Conservation (phyloP, 2,888 invertebrate species). For the Cosmia trapezina region DNA sequence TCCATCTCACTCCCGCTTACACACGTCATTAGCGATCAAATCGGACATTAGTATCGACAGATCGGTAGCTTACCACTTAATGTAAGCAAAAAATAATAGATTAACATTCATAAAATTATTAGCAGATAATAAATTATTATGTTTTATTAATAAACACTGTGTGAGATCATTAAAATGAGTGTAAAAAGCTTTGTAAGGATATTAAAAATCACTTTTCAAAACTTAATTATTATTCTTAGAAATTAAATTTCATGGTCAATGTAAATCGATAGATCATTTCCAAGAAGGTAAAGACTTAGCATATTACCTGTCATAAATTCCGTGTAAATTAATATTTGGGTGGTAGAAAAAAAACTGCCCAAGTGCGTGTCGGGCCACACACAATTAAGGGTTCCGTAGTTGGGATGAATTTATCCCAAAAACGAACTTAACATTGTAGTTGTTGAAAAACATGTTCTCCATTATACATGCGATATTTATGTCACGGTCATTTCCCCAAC, state of each 20-base stretch:
- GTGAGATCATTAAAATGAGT: slow-evolving; percentile 45
- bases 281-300: not conserved
- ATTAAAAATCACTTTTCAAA: slow-evolving; percentile 30
- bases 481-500: too few species aligned
- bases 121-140: slow-evolving; percentile 24
- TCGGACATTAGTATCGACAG: slow-evolving; percentile 61
- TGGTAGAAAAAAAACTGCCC: not conserved
- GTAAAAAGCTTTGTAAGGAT: slow-evolving; percentile 26
- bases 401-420: too few species aligned
- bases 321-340: not conserved
- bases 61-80: slow-evolving; percentile 61
- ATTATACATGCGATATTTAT: too few species aligned
- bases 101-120: slow-evolving; percentile 35
- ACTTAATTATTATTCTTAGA: slow-evolving; percentile 20
- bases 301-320: not conserved
- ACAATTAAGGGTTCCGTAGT: too few species aligned
- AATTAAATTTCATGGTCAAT: slow-evolving; percentile 4
- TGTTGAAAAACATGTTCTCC: too few species aligned
- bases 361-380: too few species aligned
- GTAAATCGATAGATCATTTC: not conserved
- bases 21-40: slow-evolving; percentile 55
- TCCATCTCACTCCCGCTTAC: slow-evolving; percentile 28
- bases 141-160: slow-evolving; percentile 28
- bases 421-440: too few species aligned
- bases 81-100: slow-evolving; percentile 54